These are phyloP conservation scores for Platyscapa corneri DNA, from an alignment of 1,140 invertebrate species.

Conservation along the genomic window DNA sequence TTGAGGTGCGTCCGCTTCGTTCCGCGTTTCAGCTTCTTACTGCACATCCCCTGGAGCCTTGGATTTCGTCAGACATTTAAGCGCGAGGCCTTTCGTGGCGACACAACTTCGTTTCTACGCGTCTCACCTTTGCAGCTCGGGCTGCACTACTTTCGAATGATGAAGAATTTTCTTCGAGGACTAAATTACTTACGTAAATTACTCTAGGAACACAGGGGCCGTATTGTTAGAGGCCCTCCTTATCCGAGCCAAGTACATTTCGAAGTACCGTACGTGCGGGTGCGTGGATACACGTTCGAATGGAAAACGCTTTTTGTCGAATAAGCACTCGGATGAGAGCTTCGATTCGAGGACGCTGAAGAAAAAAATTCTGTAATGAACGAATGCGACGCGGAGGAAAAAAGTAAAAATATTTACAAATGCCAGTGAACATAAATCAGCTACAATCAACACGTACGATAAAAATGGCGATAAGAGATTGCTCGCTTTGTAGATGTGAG, in stretches of 20 bases:
- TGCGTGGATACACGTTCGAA: background rate
- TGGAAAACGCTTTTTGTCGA: too few relatives aligned
- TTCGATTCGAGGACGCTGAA: background rate
- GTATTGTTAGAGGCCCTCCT: too few relatives aligned
- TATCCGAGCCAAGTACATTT: too few relatives aligned
- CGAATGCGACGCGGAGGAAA: background rate
- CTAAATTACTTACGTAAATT: too few relatives aligned
- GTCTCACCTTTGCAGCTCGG: background rate
- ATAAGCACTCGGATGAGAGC: too few relatives aligned
- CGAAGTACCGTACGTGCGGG: too few relatives aligned
- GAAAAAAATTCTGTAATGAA: background rate
- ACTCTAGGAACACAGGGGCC: too few relatives aligned
- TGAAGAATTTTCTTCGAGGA: too few relatives aligned
- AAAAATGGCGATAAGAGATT: conserved; percentile 22
- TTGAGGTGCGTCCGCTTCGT: background rate
- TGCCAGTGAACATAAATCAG: background rate
- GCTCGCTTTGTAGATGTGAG: background rate
- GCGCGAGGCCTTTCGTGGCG: background rate
- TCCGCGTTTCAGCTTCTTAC: background rate
- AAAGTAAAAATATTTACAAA: conserved; percentile 36
- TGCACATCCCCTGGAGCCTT: background rate
- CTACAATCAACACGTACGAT: conserved; percentile 17
- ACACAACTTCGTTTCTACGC: too few relatives aligned
- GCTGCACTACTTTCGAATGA: too few relatives aligned
- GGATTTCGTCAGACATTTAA: background rate